phyloP scores from a whole-genome alignment of 2,113 vertebrate species.

The Euleptes europaea region DNA sequence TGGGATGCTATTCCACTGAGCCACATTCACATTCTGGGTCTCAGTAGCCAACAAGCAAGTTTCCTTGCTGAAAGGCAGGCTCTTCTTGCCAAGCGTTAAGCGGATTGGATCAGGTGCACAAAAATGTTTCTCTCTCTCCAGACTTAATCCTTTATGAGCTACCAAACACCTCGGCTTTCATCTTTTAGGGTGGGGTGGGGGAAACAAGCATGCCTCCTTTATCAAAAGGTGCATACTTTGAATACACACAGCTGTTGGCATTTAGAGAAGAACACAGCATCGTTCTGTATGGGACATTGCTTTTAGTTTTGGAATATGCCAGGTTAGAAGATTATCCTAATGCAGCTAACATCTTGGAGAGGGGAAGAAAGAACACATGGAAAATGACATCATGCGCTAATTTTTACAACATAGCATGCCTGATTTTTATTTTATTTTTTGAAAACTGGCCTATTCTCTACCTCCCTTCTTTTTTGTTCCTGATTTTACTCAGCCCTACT shows the following conservation, averaged over 20 bases:
- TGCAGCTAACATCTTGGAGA: slow-evolving; percentile 31
- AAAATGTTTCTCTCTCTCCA: not conserved
- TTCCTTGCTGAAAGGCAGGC: fast-evolving
- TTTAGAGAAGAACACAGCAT: slow-evolving; percentile 1
- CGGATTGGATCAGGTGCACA: not conserved
- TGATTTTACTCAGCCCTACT: not conserved
- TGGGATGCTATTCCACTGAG: not conserved
- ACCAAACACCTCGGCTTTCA: not conserved
- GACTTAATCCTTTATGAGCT: not conserved
- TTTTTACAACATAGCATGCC: slow-evolving; percentile 28
- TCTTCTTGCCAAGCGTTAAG: not conserved
- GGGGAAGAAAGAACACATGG: slow-evolving; percentile 36
- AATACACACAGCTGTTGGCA: slow-evolving; percentile 20
- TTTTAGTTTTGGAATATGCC: not conserved
- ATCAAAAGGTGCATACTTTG: slow-evolving; percentile 5
- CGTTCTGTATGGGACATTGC: not conserved
- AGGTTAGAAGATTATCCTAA: slow-evolving; percentile 7
- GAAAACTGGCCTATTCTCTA: not conserved
- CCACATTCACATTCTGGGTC: not conserved
- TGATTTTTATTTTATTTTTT: not conserved
- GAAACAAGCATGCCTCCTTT: not conserved
- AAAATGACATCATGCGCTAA: slow-evolving; percentile 60
- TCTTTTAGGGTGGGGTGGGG: not conserved
- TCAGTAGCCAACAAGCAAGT: not conserved
- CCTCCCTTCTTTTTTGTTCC: slow-evolving; percentile 27